Base-by-base conservation (phyloP, 2,797 vertebrate species). In the Cossypha caffra region DNA sequence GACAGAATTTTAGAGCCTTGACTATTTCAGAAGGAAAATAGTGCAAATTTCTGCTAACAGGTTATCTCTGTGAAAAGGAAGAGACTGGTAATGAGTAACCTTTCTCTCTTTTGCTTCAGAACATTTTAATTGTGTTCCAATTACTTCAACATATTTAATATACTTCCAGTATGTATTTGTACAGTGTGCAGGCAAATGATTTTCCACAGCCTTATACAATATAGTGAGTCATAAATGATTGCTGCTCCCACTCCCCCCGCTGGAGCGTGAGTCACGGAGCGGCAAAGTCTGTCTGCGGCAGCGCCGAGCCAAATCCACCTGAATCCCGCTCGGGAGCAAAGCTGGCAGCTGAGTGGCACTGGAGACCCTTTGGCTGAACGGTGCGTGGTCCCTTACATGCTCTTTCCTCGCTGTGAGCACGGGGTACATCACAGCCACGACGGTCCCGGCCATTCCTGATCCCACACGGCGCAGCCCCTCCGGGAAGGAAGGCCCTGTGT, bases 161-260 rank as follows among this genome's bases (percentile, higher is more conserved):
- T 21, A 92, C 67, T 92, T 84, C 71, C 95, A 96, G 64, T 86
- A 90, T 68, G 95, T 92, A 89, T 91, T 86, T 96, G 94, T 93
- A 90, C 92, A 96, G 91, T 88, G 61, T 88, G 84, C 91, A 94
- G 86, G 75, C 91, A 96, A 96, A 95, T 66, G 68, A 84, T 94
- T 92, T 97, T 95, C 91, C 82, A 90, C 75, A 92, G 83, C 89
- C 92, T 96, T 95, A 83, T 94, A 95, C 84, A 95, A 84, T 52
- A 88, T 9, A 61, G 86, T 98, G 96, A 98, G 92, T 97, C 97
- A 98, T 87, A 96, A 91, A 78, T 92, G 93, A 93, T 93, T 96
- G 89, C 92, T 85, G 78, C 89, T 95, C 88, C 86, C 74, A 50
- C 87, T 93, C 68, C 43, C 61, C 43, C 18, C 3, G 3, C 38